A percentile compares a stretch with the other conserved stretches of the same genome.
These are phyloP conservation scores for Andinoacara biseriatus DNA, from an alignment of 2,113 vertebrate genomes.

Conservation along the genomic window DNA sequence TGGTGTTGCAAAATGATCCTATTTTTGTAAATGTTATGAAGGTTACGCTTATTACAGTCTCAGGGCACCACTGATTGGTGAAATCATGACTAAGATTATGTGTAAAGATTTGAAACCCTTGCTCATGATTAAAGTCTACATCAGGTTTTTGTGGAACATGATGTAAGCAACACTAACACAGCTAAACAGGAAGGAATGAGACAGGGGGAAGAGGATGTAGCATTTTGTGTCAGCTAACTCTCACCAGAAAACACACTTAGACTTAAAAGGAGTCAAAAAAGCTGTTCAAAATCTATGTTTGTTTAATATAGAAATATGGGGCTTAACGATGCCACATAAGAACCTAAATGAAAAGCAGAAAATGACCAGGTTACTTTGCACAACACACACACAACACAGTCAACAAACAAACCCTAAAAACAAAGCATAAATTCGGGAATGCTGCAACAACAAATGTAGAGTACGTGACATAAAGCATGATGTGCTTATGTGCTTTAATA, in stretches of 20 bases:
- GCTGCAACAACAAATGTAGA: neutral
- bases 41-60: neutral
- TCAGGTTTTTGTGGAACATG: neutral
- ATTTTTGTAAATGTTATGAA: neutral
- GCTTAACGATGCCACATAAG: too few relatives aligned
- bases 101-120: neutral
- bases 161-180: neutral
- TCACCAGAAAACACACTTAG: neutral
- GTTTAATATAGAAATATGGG: too few relatives aligned
- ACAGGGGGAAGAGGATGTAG: slow-evolving; percentile 11
- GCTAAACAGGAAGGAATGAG: slow-evolving; percentile 21
- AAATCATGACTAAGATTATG: neutral
- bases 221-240: slow-evolving; percentile 52
- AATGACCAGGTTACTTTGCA: too few relatives aligned
- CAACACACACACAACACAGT: too few relatives aligned
- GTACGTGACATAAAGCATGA: neutral
- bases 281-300: too few relatives aligned
- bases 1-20: too few relatives aligned
- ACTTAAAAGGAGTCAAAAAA: neutral
- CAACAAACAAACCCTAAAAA: neutral
- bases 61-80: neutral
- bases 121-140: neutral
- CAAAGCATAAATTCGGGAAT: neutral
- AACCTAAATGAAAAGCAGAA: too few relatives aligned
- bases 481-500: neutral